Conservation (phyloP, 1,140 invertebrate genomes). For the Dendrolimus punctatus region DNA sequence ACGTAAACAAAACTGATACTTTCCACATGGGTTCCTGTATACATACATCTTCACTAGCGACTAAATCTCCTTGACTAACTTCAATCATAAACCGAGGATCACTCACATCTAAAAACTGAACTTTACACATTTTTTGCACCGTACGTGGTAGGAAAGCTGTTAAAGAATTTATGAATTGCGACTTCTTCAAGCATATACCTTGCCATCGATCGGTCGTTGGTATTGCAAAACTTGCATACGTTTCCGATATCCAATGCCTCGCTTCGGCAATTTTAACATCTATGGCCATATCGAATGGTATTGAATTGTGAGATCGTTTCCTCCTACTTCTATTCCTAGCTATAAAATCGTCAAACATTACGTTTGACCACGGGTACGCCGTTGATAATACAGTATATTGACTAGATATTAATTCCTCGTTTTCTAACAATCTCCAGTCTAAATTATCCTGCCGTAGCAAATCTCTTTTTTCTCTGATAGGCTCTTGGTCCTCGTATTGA, state of each 20-base stretch:
- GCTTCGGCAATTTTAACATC: constrained; percentile 76
- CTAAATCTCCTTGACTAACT: constrained; percentile 83
- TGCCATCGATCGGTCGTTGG: constrained; percentile 84
- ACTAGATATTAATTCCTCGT: constrained; percentile 58
- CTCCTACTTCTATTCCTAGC: constrained; percentile 67
- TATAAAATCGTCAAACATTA: constrained; percentile 73
- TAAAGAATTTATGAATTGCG: constrained; percentile 85
- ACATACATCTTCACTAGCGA: constrained; percentile 84
- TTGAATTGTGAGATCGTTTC: constrained; percentile 51
- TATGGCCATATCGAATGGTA: constrained; percentile 71
- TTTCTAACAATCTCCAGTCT: constrained; percentile 65
- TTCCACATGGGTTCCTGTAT: constrained; percentile 87
- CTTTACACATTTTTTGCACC: constrained; percentile 80
- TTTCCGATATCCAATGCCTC: constrained; percentile 88
- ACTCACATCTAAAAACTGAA: constrained; percentile 83
- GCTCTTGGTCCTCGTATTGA: constrained; percentile 53
- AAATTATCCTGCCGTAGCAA: constrained; percentile 43
- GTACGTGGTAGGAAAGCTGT: constrained; percentile 83
- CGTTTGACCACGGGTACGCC: constrained; percentile 62
- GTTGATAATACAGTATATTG: constrained; percentile 61
- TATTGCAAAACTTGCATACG: constrained; percentile 86
- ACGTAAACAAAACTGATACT: constrained; percentile 80
- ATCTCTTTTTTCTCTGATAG: constrained; percentile 60
- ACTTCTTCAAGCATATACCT: constrained; percentile 83
- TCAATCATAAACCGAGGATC: constrained; percentile 86